Percentiles rank a stretch among this genome's conserved stretches.
Evolutionary conservation across 1,140 invertebrate genomes (phyloP).

Genomic region (Meloidogyne floridensis): DNA sequence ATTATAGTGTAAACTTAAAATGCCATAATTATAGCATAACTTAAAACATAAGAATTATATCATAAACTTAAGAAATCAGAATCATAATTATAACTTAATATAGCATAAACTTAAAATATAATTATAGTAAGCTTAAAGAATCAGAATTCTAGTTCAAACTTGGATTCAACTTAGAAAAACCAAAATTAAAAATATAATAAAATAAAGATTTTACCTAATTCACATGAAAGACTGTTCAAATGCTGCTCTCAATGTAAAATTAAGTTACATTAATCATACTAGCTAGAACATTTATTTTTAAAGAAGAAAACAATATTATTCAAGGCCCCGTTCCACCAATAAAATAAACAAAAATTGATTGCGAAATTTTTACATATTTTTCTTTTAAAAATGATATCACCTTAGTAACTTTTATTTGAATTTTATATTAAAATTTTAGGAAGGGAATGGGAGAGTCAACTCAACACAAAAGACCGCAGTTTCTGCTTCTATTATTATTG

Average conservation of each 20-base stretch:
- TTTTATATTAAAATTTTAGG: background rate
- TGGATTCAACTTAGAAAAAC: background rate
- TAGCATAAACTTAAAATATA: no score
- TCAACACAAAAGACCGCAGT: background rate
- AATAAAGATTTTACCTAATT: background rate
- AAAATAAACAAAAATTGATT: slow-evolving; percentile 3
- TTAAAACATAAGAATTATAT: no score
- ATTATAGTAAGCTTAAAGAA: background rate
- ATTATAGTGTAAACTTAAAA: no score
- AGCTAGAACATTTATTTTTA: no score
- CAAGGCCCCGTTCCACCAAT: slow-evolving; percentile 8
- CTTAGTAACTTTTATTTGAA: background rate
- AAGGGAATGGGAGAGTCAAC: background rate
- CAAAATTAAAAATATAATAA: background rate
- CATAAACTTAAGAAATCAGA: no score
- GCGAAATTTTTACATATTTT: background rate
- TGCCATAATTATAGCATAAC: no score
- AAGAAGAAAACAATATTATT: background rate
- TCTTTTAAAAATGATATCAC: background rate
- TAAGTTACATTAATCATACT: no score
- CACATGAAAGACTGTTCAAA: background rate
- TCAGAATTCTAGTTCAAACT: background rate
- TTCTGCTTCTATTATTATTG: background rate
- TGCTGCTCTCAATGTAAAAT: no score
- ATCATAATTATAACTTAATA: no score